Evolutionary conservation across 2,888 invertebrate genomes (phyloP), one percentile per base, ranked within the genome.

Genomic region (Malthinus seriepunctatus): DNA sequence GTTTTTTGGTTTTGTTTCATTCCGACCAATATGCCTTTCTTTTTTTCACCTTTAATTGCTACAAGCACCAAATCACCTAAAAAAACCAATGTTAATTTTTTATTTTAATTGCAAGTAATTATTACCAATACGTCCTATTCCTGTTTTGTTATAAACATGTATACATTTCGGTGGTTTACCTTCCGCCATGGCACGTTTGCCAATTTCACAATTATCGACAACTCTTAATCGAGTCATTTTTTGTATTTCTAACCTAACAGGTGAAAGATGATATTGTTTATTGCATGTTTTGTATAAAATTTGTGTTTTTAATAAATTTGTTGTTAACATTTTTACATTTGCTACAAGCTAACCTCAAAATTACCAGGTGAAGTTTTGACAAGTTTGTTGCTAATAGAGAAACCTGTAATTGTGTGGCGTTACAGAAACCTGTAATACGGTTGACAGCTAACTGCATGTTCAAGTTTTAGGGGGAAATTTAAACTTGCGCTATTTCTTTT

Each of bases 171-270:
- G 95, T 8, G 97, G 95, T 78, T 91, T 93, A 45, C 97, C 97
- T 75, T 95, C 93, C 1, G 91, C 86, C 91, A 95, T 95, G 1
- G 97, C 97, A 74, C 91, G 86, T 76, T 93, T 95, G 33, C 98
- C 99, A 60, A 99, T 87, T 67, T 91, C 89, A 53, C 96, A 96
- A 79, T 99, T 99, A 78, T 99, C 99, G 2, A 99, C 98, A 5
- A 97, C 95, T 70, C 95, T 83, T 10, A 97, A 80, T 47, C 94
- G 82, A 1, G 92, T 85, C 65, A 93, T 71, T 73, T 89, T 86
- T 37, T 86, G 84, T 46, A 93, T 89, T 79, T 92, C 88, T 72
- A 79, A 83, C 64, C 82, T 78, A 52, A 78, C 73, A 4, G 83
- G 67, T 0, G 88, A 83, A 8, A 86, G 86, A 71, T 88, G 88